These are phyloP conservation scores for Drosophila yakuba DNA, from an alignment of 1,140 invertebrate species.

Conservation along the genomic window DNA sequence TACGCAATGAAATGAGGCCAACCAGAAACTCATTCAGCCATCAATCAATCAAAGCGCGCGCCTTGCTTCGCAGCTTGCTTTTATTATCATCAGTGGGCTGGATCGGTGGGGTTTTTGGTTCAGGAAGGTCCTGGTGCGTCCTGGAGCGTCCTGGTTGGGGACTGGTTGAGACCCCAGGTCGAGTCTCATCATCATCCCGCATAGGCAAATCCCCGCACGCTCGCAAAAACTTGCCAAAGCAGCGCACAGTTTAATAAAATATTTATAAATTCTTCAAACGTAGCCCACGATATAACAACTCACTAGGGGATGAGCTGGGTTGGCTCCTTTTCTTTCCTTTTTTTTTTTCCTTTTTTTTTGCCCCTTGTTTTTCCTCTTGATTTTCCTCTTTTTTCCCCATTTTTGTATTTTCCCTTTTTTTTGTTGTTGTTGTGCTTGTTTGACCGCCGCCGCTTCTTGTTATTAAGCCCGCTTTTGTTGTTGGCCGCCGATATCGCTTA, in stretches of 20 bases:
- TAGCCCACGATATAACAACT: slow-evolving; percentile 63
- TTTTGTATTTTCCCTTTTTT: slow-evolving; percentile 6
- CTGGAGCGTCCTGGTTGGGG: background rate
- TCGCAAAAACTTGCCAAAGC: slow-evolving; percentile 61
- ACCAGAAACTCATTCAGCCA: slow-evolving; percentile 67
- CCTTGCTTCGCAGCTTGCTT: slow-evolving; percentile 46
- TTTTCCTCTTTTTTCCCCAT: slow-evolving; percentile 3
- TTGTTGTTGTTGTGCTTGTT: slow-evolving; percentile 24
- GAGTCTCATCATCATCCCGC: slow-evolving; percentile 58
- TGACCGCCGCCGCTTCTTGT: slow-evolving; percentile 32
- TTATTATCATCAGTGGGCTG: slow-evolving; percentile 40
- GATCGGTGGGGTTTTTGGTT: background rate
- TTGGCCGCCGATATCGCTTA: slow-evolving; percentile 17
- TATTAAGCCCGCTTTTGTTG: slow-evolving; percentile 37
- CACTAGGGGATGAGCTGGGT: slow-evolving; percentile 49
- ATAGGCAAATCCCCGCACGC: slow-evolving; percentile 65
- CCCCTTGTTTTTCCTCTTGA: background rate
- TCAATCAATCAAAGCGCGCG: slow-evolving; percentile 65
- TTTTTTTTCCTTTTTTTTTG: slow-evolving; percentile 2
- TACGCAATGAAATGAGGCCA: slow-evolving; percentile 65
- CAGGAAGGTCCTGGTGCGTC: background rate
- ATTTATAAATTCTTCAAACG: slow-evolving; percentile 70
- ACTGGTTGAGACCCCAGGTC: slow-evolving; percentile 2
- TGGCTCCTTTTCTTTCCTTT: slow-evolving; percentile 11
- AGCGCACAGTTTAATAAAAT: slow-evolving; percentile 67